Evolutionary conservation across 2,113 vertebrate species (phyloP).

Genomic region (Podilymbus podiceps): DNA sequence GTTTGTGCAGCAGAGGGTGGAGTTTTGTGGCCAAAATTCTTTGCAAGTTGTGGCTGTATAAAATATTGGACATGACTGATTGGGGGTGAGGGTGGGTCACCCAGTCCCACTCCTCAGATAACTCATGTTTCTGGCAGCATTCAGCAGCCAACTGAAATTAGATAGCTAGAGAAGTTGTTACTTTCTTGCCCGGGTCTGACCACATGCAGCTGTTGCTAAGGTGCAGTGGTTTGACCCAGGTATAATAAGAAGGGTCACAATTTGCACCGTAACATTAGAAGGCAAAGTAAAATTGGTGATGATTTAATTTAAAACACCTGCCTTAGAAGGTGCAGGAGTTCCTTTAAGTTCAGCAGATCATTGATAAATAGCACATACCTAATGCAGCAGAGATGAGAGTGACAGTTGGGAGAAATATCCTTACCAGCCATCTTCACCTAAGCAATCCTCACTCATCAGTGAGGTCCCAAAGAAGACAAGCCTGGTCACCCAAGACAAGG

Average conservation of each 20-base stretch:
- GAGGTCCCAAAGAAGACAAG: neutral
- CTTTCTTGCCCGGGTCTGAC: neutral
- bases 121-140: neutral
- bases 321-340: neutral
- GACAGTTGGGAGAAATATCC: neutral
- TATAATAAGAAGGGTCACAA: neutral
- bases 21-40: neutral
- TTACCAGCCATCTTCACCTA: neutral
- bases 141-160: neutral
- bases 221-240: accelerated
- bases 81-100: neutral
- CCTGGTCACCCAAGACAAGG: neutral
- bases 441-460: neutral
- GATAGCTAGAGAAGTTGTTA: neutral
- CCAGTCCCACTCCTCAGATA: accelerated
- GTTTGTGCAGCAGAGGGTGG: neutral
- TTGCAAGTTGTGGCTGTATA: neutral
- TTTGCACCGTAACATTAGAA: neutral
- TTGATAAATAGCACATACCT: neutral
- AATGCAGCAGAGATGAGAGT: neutral
- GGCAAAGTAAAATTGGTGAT: neutral
- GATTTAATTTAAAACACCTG: neutral
- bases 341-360: neutral
- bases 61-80: accelerated
- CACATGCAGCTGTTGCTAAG: neutral